These are phyloP conservation scores for Malthinus seriepunctatus DNA, from an alignment of 2,888 invertebrate genomes.

Conservation along the genomic window DNA sequence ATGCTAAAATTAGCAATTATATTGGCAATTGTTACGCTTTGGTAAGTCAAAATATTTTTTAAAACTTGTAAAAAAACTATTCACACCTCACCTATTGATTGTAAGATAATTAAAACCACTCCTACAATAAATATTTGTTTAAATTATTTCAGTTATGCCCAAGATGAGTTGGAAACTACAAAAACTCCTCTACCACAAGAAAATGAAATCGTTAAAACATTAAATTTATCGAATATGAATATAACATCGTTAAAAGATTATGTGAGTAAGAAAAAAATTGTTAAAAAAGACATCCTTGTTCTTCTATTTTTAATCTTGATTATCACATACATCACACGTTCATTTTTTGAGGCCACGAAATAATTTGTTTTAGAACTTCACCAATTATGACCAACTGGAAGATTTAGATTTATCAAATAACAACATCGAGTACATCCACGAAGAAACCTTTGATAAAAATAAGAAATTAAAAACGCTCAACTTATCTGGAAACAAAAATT, in stretches of 20 bases:
- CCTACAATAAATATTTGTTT: not conserved
- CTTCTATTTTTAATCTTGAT: not conserved
- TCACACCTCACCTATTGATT: not conserved
- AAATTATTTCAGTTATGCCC: constrained; percentile 10
- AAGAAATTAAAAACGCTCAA: constrained; percentile 55
- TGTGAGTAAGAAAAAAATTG: constrained; percentile 15
- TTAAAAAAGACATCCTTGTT: not conserved
- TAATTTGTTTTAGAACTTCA: constrained; percentile 45
- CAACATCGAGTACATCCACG: constrained; percentile 54
- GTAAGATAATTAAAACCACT: not conserved
- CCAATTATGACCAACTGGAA: constrained; percentile 43
- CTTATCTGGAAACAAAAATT: constrained; percentile 53
- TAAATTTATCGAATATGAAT: constrained; percentile 12
- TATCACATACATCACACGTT: not conserved
- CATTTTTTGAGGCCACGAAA: not conserved
- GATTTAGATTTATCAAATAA: constrained; percentile 51
- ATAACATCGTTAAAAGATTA: constrained; percentile 14
- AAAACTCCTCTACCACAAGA: not conserved
- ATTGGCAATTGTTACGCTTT: constrained; percentile 5
- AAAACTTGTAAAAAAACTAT: not conserved
- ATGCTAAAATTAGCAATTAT: constrained; percentile 13
- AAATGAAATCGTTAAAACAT: constrained; percentile 9
- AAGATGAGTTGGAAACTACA: not conserved
- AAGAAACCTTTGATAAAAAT: constrained; percentile 53
- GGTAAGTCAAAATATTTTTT: constrained; percentile 11